phyloP scores from a whole-genome alignment of 2,888 invertebrate genomes.

The Ennomos fuscantarius region DNA sequence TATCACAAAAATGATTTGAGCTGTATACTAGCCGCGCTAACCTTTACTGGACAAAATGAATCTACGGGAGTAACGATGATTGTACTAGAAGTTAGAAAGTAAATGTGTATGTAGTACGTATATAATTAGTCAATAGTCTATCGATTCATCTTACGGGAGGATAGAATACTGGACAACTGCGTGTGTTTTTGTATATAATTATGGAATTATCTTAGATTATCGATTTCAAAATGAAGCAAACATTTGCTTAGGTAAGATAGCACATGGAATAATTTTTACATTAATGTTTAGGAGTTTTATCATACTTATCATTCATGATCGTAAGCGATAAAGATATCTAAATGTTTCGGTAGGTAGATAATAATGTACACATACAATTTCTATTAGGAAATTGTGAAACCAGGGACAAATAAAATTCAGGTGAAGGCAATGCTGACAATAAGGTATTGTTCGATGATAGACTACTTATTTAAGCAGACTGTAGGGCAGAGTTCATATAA shows the following conservation, averaged over 20 bases:
- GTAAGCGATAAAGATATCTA: conserved; percentile 24
- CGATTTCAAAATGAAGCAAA: conserved; percentile 16
- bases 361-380: conserved; percentile 4
- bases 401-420: conserved; percentile 36
- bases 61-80: too few species aligned
- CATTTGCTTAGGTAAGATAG: conserved; percentile 1
- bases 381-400: conserved; percentile 40
- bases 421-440: conserved; percentile 48
- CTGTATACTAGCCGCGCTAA: too few species aligned
- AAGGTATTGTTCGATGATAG: conserved; percentile 49
- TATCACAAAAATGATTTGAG: too few species aligned
- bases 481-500: conserved; percentile 30
- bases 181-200: too few species aligned
- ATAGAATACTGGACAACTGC: too few species aligned
- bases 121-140: too few species aligned
- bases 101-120: too few species aligned
- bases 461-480: conserved; percentile 28
- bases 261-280: conserved; percentile 17
- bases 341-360: not conserved
- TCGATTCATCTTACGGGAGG: too few species aligned
- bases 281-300: conserved; percentile 8
- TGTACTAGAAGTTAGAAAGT: too few species aligned
- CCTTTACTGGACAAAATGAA: too few species aligned
- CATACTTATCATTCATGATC: conserved; percentile 24
- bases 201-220: not conserved